Percentiles rank a stretch among this genome's conserved stretches.
phyloP scores from a whole-genome alignment of 2,797 vertebrate species.

The Bryconaethiops microstoma region DNA sequence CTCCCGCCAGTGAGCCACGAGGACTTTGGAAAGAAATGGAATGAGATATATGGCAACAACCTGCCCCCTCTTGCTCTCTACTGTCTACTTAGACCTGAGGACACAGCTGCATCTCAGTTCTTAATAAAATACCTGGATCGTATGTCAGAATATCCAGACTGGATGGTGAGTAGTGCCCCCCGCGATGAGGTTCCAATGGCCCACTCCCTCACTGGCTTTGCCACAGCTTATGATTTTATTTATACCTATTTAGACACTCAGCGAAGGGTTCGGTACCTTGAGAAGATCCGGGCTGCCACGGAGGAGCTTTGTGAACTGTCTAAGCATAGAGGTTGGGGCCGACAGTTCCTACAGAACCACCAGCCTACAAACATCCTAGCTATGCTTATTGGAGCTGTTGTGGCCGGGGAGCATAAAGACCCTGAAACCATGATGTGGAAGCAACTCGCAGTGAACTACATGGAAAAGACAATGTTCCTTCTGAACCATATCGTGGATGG shows the following conservation, averaged over 20 bases:
- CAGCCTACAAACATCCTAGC: slow-evolving; percentile 88
- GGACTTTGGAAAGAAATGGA: slow-evolving; percentile 87
- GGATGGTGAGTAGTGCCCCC: slow-evolving; percentile 84
- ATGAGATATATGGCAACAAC: slow-evolving; percentile 90
- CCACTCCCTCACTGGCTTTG: slow-evolving; percentile 87
- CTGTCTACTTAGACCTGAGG: slow-evolving; percentile 83
- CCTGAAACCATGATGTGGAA: slow-evolving; percentile 83
- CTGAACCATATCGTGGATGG: slow-evolving; percentile 86
- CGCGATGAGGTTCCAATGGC: slow-evolving; percentile 86
- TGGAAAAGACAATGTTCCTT: slow-evolving; percentile 90
- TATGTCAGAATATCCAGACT: slow-evolving; percentile 84
- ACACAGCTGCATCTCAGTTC: slow-evolving; percentile 80
- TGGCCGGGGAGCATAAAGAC: slow-evolving; percentile 72
- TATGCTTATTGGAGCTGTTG: slow-evolving; percentile 82
- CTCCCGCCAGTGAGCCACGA: slow-evolving; percentile 83
- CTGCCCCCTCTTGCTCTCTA: slow-evolving; percentile 84
- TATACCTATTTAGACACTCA: slow-evolving; percentile 76
- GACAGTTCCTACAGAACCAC: slow-evolving; percentile 87
- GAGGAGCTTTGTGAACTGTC: slow-evolving; percentile 85
- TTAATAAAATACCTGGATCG: slow-evolving; percentile 85
- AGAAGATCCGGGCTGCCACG: slow-evolving; percentile 78
- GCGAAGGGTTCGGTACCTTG: slow-evolving; percentile 77
- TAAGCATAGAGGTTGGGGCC: slow-evolving; percentile 85
- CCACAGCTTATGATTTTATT: slow-evolving; percentile 88
- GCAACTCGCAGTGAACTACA: slow-evolving; percentile 81